Evolutionary conservation across 2,888 invertebrate species (phyloP), one percentile per base, ranked within the genome.

Genomic region (Atherix ibis): DNA sequence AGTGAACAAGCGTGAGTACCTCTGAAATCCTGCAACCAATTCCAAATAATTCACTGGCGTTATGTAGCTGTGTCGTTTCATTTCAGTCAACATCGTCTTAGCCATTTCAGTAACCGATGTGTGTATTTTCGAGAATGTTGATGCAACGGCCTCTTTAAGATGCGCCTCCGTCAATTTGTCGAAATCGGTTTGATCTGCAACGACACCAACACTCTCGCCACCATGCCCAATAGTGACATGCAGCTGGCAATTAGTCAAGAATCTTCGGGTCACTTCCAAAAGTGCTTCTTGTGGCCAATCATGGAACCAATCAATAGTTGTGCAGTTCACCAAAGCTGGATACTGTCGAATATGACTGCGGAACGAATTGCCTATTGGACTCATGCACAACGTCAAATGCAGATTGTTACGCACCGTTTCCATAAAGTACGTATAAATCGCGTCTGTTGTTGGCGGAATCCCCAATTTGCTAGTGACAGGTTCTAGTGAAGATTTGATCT

Each of bases 201-300:
- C 6, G 10, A 22, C 6, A 4, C 62, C 47, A 2, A 56, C 52
- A 4, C 64, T 38, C 62, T 10, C 8, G 19, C 32, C 4, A 42
- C 37, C n/a, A 13, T 76, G 77, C 15, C 75, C 76, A 39, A 79
- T 76, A 4, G 75, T 73, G 32, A 70, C 72, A 24, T 76, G 67
- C 38, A 88, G 67, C 49, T 77, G 71, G 18, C 84, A 73, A 29
- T 75, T 76, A 17, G 65, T 64, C 25, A 89, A 66, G 56, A 81
- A 88, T 60, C 79, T 80, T 53, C 78, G 73, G 9, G 88, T 87
- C 6, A 91, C 87, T 62, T 88, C 87, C n/a, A 89, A 64, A 35
- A 91, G 65, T 22, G 89, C 88, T 52, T 84, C 81, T 39, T 74
- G 71, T 1, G 89, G 87, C 89, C 89, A 91, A 48, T 82, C 78